Percentiles rank a stretch among this genome's conserved stretches.
These are phyloP conservation scores for Macropis europaea DNA, from an alignment of 2,888 invertebrate species.

Conservation along the genomic window DNA sequence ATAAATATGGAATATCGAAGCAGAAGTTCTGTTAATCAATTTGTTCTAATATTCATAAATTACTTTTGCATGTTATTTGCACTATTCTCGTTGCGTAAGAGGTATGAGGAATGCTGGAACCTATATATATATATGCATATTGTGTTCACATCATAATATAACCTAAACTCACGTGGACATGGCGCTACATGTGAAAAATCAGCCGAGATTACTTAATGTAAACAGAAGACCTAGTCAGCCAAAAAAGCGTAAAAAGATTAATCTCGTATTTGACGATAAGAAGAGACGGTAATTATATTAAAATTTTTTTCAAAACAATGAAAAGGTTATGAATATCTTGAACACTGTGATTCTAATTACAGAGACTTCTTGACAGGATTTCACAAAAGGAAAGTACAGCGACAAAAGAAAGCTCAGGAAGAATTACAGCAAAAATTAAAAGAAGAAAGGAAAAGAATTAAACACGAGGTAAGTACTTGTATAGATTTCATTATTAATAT, in stretches of 20 bases:
- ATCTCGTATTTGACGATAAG: conserved; percentile 83
- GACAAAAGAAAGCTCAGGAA: conserved; percentile 88
- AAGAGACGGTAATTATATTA: conserved; percentile 81
- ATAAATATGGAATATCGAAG: background rate
- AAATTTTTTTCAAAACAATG: background rate
- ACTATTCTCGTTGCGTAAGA: background rate
- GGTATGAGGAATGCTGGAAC: background rate
- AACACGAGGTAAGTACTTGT: conserved; percentile 83
- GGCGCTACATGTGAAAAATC: conserved; percentile 19
- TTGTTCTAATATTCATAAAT: background rate
- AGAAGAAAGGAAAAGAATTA: conserved; percentile 88
- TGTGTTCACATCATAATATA: background rate
- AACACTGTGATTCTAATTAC: conserved; percentile 63
- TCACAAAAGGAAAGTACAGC: conserved; percentile 88
- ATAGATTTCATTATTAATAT: background rate
- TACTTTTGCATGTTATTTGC: background rate
- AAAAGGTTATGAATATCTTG: background rate
- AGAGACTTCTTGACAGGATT: conserved; percentile 92
- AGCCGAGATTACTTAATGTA: conserved; percentile 58
- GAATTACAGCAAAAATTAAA: conserved; percentile 86
- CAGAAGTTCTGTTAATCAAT: background rate
- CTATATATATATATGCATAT: background rate
- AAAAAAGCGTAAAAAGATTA: conserved; percentile 81
- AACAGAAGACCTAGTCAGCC: conserved; percentile 66
- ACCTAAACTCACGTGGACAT: background rate